Evolutionary conservation across 2,888 invertebrate genomes (phyloP), one percentile per base, ranked within the genome.

Genomic region (Leptinotarsa haldemani): DNA sequence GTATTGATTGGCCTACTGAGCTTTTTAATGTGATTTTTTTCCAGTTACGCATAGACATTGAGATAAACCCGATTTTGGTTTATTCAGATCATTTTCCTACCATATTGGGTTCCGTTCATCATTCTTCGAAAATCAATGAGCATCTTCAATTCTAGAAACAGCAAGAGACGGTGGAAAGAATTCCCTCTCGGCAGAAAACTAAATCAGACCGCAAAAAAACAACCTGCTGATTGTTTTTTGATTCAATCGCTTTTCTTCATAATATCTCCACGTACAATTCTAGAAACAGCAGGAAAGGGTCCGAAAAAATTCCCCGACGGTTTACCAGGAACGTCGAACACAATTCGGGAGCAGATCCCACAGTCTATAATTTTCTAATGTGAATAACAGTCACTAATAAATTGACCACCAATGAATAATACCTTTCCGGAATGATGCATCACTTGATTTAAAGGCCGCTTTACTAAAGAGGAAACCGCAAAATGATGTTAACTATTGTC

Each of bases 401-500:
- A 61, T 61, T 40, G 13, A 61, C 16, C 30, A 25, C n/a, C 30
- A 20, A 61, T 61, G 61, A n/a, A 30, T 61, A 40, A 40, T 40
- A 25, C 12, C 15, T 61, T 40, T 61, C 7, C n/a, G 25, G 50
- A 66, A 53, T 30, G 67, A 66, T 47, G 48, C 25, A 48, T 48
- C 48, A 20, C 22, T 25, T n/a, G 18, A 52, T 30, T 13, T 4
- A 65, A 64, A 48, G 65, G 30, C 53, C 40, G 53, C 67, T 40
- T n/a, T 13, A 53, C 18, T 15, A 15, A 67, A 16, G 53, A 18
- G 25, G 25, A 67, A 67, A 67, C 67, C 67, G 30, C 67, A 67
- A 67, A 48, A 40, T 53, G 66, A 66, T 52, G 67, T 40, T 67
- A 52, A n/a, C 15, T 30, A 22, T 52, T 52, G 50, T 67, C 22